A percentile compares a stretch with the other conserved stretches of the same genome.
phyloP scores from a whole-genome alignment of 2,113 vertebrate genomes.

The Limanda limanda region DNA sequence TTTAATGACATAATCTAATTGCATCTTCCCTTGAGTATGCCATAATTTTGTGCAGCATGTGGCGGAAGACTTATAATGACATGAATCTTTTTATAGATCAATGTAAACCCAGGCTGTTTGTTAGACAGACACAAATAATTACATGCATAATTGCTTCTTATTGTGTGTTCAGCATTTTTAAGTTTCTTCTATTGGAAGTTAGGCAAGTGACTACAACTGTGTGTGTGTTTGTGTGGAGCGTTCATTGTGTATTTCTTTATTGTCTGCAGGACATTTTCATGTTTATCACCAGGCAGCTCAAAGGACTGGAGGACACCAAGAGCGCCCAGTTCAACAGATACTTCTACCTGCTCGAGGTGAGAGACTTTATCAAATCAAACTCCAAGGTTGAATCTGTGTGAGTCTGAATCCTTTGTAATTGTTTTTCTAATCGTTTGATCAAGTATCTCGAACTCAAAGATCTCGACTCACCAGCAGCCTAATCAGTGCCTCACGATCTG shows the following conservation, averaged over 20 bases:
- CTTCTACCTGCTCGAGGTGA: conserved; percentile 97
- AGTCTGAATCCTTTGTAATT: background rate
- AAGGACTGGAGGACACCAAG: conserved; percentile 98
- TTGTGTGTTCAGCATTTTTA: background rate
- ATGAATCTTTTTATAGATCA: too few species aligned
- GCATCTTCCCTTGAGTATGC: background rate
- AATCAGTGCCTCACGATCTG: too few species aligned
- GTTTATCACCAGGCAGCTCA: conserved; percentile 99
- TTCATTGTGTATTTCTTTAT: conserved; percentile 22
- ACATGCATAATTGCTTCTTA: background rate
- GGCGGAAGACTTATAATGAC: background rate
- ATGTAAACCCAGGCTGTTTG: too few species aligned
- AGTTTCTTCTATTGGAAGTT: background rate
- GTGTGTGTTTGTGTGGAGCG: background rate
- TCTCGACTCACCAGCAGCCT: background rate
- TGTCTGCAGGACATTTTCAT: conserved; percentile 96
- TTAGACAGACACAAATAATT: background rate
- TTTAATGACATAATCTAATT: background rate
- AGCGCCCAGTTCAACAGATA: conserved; percentile 99
- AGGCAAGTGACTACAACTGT: background rate
- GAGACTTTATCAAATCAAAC: conserved; percentile 8
- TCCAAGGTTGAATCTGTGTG: background rate
- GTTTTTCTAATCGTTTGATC: background rate
- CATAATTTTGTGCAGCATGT: background rate
- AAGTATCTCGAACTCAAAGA: background rate